Evolutionary conservation across 2,113 vertebrate genomes (phyloP).

Genomic region (Urocitellus parryii): DNA sequence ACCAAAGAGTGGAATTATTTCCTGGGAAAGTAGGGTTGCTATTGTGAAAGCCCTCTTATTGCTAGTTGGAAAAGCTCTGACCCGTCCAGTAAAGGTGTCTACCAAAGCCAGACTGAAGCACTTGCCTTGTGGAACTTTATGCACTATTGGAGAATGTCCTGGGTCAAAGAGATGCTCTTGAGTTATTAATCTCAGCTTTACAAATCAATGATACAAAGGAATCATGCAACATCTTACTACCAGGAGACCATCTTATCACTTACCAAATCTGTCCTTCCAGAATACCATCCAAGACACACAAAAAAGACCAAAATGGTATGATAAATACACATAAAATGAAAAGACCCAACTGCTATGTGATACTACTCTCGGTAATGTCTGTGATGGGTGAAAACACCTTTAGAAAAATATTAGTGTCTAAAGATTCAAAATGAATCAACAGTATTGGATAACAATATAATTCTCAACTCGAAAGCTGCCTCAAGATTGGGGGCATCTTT

Average conservation of each 20-base stretch:
- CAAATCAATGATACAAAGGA: constrained; percentile 83
- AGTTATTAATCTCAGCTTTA: constrained; percentile 81
- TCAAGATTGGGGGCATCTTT: constrained; percentile 93
- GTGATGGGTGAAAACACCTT: constrained; percentile 93
- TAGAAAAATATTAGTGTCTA: constrained; percentile 92
- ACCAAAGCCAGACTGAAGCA: constrained; percentile 82
- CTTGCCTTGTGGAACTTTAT: constrained; percentile 80
- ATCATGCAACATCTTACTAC: constrained; percentile 86
- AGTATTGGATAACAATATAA: constrained; percentile 93
- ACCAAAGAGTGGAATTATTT: too few relatives aligned
- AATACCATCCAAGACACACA: constrained; percentile 90
- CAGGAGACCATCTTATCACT: constrained; percentile 77
- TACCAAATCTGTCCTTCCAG: constrained; percentile 85
- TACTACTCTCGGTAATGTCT: constrained; percentile 88
- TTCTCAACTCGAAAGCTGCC: constrained; percentile 95
- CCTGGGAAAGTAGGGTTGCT: too few relatives aligned
- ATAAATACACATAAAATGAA: constrained; percentile 94
- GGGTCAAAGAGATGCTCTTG: constrained; percentile 82
- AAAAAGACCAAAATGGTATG: constrained; percentile 88
- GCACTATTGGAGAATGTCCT: constrained; percentile 82
- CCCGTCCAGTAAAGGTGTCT: too few relatives aligned
- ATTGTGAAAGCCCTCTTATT: too few relatives aligned
- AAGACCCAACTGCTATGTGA: constrained; percentile 90
- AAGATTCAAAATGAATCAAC: constrained; percentile 98
- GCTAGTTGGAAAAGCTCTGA: too few relatives aligned